Evolutionary conservation across 2,888 invertebrate species (phyloP).

Genomic region (Oligia latruncula): DNA sequence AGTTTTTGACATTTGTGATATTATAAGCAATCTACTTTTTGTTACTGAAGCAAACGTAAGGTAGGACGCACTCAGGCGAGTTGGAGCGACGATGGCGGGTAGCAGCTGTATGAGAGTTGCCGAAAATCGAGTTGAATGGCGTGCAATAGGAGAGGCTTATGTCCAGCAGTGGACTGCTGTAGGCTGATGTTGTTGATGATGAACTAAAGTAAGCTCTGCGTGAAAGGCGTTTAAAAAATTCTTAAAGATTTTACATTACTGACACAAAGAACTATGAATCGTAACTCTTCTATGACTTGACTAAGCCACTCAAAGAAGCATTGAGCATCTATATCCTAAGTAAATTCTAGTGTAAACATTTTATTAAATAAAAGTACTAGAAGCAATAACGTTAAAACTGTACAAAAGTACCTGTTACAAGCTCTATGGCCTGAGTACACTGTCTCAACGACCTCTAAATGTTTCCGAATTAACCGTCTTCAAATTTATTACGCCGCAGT

Average conservation of each 20-base stretch:
- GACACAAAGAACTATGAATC: too few relatives aligned
- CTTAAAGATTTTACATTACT: not conserved
- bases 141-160: not conserved
- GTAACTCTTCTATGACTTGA: not conserved
- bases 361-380: conserved; percentile 20
- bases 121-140: too few relatives aligned
- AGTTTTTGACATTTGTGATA: not conserved
- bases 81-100: not conserved
- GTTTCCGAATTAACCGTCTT: conserved; percentile 79
- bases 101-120: not conserved
- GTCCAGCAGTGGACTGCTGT: not conserved
- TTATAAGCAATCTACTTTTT: not conserved
- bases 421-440: conserved; percentile 66
- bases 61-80: not conserved
- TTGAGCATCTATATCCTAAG: not conserved
- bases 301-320: not conserved
- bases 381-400: conserved; percentile 33
- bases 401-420: conserved; percentile 39
- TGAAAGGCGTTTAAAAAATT: too few relatives aligned
- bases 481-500: conserved; percentile 77
- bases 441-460: conserved; percentile 74
- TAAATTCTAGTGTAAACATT: not conserved
- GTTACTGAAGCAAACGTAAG: not conserved
- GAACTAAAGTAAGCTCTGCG: not conserved
- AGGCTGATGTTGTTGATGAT: not conserved